Conservation (phyloP, 2,113 vertebrate species). For the Bubo bubo region DNA sequence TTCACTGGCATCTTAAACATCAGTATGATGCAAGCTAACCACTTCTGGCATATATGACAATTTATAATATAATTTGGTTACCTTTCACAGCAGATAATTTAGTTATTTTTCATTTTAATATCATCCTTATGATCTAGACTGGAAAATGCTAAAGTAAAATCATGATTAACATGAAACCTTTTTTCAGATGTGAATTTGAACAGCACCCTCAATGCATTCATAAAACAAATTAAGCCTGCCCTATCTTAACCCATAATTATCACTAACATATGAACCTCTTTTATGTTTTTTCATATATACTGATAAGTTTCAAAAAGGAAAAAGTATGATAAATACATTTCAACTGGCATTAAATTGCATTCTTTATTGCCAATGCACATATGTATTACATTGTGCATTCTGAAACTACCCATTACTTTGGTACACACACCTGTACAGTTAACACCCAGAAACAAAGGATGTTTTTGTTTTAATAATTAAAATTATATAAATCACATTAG, state of each 20-base stretch:
- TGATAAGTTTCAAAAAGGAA: slow-evolving; percentile 68
- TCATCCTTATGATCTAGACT: neutral
- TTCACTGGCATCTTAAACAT: neutral
- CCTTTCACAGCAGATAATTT: neutral
- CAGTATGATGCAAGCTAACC: neutral
- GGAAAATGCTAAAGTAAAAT: slow-evolving; percentile 36
- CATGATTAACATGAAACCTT: neutral
- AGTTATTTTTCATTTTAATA: neutral
- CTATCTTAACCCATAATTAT: slow-evolving; percentile 29
- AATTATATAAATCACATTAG: neutral
- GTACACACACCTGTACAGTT: slow-evolving; percentile 50
- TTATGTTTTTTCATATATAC: slow-evolving; percentile 70
- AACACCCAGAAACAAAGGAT: neutral
- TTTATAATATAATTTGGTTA: neutral
- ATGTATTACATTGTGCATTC: slow-evolving; percentile 53
- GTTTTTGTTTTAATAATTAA: neutral
- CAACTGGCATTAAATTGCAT: slow-evolving; percentile 80
- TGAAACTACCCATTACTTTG: slow-evolving; percentile 63
- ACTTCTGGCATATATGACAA: neutral
- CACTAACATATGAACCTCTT: slow-evolving; percentile 78
- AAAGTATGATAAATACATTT: slow-evolving; percentile 56
- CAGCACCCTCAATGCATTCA: neutral
- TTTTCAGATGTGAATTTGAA: slow-evolving; percentile 8
- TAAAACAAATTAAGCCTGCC: neutral
- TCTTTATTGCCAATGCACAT: slow-evolving; percentile 62